These are phyloP conservation scores for Homalodisca vitripennis DNA, from an alignment of 1,140 invertebrate genomes.

Conservation along the genomic window DNA sequence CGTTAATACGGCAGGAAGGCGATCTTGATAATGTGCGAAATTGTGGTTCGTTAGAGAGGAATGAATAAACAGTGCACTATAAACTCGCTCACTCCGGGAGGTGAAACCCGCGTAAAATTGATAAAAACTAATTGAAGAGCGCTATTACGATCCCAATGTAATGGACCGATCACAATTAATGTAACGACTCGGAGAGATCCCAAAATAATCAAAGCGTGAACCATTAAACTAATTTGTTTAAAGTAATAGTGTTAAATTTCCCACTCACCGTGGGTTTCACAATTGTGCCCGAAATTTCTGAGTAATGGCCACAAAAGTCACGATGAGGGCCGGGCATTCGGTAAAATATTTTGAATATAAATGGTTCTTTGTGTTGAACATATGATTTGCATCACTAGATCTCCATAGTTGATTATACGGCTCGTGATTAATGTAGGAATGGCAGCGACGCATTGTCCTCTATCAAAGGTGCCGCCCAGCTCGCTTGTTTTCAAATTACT, in stretches of 20 bases:
- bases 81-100: neutral
- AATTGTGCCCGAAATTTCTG: constrained; percentile 1
- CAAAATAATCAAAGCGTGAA: neutral
- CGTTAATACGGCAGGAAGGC: constrained; percentile 2
- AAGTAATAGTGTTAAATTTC: neutral
- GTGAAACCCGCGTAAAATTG: too few relatives aligned
- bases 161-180: neutral
- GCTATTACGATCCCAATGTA: too few relatives aligned
- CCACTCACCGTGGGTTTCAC: neutral
- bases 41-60: neutral
- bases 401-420: constrained; percentile 27
- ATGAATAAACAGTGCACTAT: neutral
- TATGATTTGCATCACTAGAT: constrained; percentile 21
- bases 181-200: neutral
- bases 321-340: neutral
- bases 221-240: constrained; percentile 3
- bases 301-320: neutral
- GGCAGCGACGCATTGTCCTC: constrained; percentile 14
- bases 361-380: constrained; percentile 18
- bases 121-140: too few relatives aligned
- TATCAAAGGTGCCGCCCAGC: constrained; percentile 11
- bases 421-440: constrained; percentile 24
- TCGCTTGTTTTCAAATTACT: constrained; percentile 31
- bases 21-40: constrained; percentile 12
- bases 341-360: constrained; percentile 21